Evolutionary conservation across 64 coral and sea anemone genomes (phyloP).

Genomic region (Cladopsammia gracilis): DNA sequence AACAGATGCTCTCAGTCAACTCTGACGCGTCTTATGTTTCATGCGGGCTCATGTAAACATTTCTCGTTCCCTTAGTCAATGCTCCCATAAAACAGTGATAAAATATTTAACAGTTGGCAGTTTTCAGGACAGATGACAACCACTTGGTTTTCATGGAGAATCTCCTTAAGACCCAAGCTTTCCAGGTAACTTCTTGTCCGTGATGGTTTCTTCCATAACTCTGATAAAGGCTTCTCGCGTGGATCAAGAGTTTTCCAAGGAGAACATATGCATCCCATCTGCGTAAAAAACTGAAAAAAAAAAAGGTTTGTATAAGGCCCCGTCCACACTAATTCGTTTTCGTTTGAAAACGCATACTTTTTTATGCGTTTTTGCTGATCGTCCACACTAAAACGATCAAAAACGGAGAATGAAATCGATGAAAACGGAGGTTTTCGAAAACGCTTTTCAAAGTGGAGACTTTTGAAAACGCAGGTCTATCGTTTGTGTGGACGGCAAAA

Average conservation of each 20-base stretch:
- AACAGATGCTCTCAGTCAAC: too few species aligned
- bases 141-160: slow-evolving; percentile 31
- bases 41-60: too few species aligned
- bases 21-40: too few species aligned
- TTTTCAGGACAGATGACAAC: slow-evolving; percentile 75
- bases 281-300: slow-evolving; percentile 78
- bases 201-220: slow-evolving; percentile 83
- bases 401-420: too few species aligned
- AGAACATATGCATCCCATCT: slow-evolving; percentile 84
- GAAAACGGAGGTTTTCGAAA: too few species aligned
- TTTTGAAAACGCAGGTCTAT: too few species aligned
- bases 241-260: slow-evolving; percentile 81
- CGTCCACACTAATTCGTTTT: too few species aligned
- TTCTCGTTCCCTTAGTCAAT: slow-evolving; percentile 46
- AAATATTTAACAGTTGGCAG: slow-evolving; percentile 84
- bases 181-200: slow-evolving; percentile 77
- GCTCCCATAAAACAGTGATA: slow-evolving; percentile 78
- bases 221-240: slow-evolving; percentile 60
- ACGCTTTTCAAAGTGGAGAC: too few species aligned
- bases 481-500: too few species aligned
- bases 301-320: not conserved
- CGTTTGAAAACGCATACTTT: too few species aligned
- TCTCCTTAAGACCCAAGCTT: slow-evolving; percentile 77
- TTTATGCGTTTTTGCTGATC: too few species aligned
- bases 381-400: too few species aligned